Evolutionary conservation across 2,888 invertebrate species (phyloP), one percentile per base, ranked within the genome.

Genomic region (Orchestes rusci): DNA sequence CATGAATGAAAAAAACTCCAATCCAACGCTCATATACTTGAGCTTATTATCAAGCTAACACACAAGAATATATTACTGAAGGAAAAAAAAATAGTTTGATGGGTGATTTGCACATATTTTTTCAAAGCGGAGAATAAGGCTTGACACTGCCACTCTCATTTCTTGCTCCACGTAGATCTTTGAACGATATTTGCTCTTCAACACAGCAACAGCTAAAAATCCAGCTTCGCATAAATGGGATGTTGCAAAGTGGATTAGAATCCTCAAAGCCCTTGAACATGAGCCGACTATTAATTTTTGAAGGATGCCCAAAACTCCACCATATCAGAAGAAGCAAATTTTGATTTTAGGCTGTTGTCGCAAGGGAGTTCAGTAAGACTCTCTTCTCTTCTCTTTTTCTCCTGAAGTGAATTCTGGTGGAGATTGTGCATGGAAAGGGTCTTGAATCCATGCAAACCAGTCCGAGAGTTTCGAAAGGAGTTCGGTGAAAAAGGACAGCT

Each of bases 151-250:
- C 34, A 33, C 34, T 33, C 34, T 16, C 34, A 33, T 33, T 33
- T 33, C 17, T 33, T 33, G 34, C 34, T 33, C 34, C 34, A 33
- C 34, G 17, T 33, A 16, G 34, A 33, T 33, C 12, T 31, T 41
- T 41, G 34, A 42, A 23, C 38, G 43, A 38, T 43, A 39, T 43
- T 43, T 43, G 38, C 10, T 38, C 38, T 43, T 43, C 20, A 30
- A 30, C 38, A 31, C 29, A 43, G 38, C 43, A 20, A 39, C 19
- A 31, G 43, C 38, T 38, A 38, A 43, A 37, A 43, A 43, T 43
- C 43, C 38, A 31, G 38, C n/a, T 36, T 43, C 23, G 20, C 43
- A 43, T 36, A 43, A 43, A 36, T 20, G 23, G 19, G 36, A 36
- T 20, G 20, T 36, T 36, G 36, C 36, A 20, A 36, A 34, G 16